These are phyloP conservation scores for Eptatretus burgeri DNA, from an alignment of 2,113 vertebrate genomes.

Conservation along the genomic window DNA sequence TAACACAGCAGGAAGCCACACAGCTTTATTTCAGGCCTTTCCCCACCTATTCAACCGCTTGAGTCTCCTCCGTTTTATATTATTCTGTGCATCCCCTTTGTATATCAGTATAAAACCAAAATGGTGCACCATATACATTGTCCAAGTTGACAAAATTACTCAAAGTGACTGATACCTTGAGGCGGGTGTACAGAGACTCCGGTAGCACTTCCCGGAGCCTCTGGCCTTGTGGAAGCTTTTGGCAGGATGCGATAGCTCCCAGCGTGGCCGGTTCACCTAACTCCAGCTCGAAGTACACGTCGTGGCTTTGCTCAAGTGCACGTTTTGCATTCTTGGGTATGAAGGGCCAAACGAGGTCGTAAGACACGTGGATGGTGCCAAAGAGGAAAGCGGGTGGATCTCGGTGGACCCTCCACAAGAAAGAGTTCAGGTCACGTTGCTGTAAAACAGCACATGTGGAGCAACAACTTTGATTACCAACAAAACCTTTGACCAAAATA, in stretches of 20 bases:
- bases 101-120: no score
- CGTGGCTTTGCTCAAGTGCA: slow-evolving; percentile 48
- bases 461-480: no score
- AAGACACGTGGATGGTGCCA: slow-evolving; percentile 87
- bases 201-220: slow-evolving; percentile 62
- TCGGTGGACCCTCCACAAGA: slow-evolving; percentile 58
- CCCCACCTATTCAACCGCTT: no score
- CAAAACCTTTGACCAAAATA: no score
- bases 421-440: slow-evolving; percentile 81
- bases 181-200: slow-evolving; percentile 54
- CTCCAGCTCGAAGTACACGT: slow-evolving; percentile 75
- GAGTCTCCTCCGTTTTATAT: no score
- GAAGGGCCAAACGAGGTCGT: slow-evolving; percentile 83
- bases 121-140: no score
- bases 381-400: slow-evolving; percentile 58
- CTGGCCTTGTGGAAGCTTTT: slow-evolving; percentile 64
- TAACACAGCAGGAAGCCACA: no score
- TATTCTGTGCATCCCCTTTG: no score
- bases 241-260: slow-evolving; percentile 71
- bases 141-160: no score
- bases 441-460: slow-evolving; percentile 11
- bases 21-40: no score
- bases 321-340: slow-evolving; percentile 61
- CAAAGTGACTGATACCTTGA: slow-evolving; percentile 20
- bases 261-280: slow-evolving; percentile 73